phyloP scores from a whole-genome alignment of 1,140 invertebrate species.

The Homarus americanus region DNA sequence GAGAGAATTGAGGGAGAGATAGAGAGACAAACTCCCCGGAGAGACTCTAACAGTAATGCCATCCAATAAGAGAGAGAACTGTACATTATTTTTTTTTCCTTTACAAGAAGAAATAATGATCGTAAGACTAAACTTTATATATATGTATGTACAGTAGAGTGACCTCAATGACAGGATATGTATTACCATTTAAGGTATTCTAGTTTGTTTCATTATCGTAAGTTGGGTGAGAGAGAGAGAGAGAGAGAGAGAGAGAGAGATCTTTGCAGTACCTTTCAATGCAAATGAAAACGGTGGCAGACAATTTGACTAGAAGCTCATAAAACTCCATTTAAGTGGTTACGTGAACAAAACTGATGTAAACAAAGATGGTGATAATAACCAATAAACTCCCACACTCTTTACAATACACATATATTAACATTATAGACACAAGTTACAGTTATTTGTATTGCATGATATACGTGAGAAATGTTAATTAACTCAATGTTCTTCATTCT shows the following conservation, averaged over 20 bases:
- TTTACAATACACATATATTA: neutral
- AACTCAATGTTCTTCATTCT: no score
- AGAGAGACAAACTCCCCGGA: neutral
- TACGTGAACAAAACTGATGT: no score
- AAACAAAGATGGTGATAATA: neutral
- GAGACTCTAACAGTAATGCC: neutral
- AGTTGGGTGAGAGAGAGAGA: neutral
- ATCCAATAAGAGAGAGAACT: neutral
- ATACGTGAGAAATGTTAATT: neutral
- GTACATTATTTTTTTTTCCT: neutral
- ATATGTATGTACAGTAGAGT: no score
- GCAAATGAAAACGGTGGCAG: neutral
- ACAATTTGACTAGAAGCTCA: slow-evolving; percentile 15
- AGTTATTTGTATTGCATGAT: neutral
- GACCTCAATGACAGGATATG: neutral
- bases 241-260: slow-evolving; percentile 13
- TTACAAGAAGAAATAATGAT: neutral
- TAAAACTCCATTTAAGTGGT: slow-evolving; percentile 1
- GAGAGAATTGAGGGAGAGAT: neutral
- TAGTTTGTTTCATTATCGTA: neutral
- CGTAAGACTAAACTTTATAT: slow-evolving; percentile 7
- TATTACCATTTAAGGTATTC: neutral
- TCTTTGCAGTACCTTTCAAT: no score
- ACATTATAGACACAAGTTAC: neutral
- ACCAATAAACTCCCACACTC: neutral